These are phyloP conservation scores for Phlogophora meticulosa DNA, from an alignment of 2,888 invertebrate genomes.

Conservation along the genomic window DNA sequence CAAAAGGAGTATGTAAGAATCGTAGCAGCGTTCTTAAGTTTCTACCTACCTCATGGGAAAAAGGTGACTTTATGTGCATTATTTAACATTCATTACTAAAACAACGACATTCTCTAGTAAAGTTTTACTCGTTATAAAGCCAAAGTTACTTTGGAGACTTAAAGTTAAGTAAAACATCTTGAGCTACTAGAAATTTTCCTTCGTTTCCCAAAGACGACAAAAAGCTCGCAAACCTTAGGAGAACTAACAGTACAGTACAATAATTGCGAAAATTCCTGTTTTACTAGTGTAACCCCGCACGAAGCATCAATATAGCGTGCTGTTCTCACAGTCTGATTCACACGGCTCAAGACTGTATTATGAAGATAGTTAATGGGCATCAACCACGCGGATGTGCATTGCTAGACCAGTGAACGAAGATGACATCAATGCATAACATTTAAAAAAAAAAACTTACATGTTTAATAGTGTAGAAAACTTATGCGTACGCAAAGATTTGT, in stretches of 20 bases:
- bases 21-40: no score
- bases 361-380: slow-evolving; percentile 67
- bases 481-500: slow-evolving; percentile 23
- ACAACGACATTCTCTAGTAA: not conserved
- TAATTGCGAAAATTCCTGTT: slow-evolving; percentile 51
- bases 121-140: not conserved
- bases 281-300: slow-evolving; percentile 40
- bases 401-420: slow-evolving; percentile 70
- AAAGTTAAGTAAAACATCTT: not conserved
- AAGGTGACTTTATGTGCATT: no score
- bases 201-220: slow-evolving; percentile 13
- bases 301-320: slow-evolving; percentile 74
- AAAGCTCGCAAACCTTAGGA: slow-evolving; percentile 23
- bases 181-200: not conserved
- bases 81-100: no score
- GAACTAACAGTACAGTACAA: slow-evolving; percentile 38
- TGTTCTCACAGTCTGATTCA: slow-evolving; percentile 86
- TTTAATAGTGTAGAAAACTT: slow-evolving; percentile 75
- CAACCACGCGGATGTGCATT: slow-evolving; percentile 78
- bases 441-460: slow-evolving; percentile 56
- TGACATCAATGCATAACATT: slow-evolving; percentile 64
- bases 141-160: not conserved
- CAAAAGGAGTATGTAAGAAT: no score
- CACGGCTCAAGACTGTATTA: slow-evolving; percentile 74
- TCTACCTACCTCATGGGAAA: no score